phyloP scores from a whole-genome alignment of 2,113 vertebrate species.

The Climacteris rufus region DNA sequence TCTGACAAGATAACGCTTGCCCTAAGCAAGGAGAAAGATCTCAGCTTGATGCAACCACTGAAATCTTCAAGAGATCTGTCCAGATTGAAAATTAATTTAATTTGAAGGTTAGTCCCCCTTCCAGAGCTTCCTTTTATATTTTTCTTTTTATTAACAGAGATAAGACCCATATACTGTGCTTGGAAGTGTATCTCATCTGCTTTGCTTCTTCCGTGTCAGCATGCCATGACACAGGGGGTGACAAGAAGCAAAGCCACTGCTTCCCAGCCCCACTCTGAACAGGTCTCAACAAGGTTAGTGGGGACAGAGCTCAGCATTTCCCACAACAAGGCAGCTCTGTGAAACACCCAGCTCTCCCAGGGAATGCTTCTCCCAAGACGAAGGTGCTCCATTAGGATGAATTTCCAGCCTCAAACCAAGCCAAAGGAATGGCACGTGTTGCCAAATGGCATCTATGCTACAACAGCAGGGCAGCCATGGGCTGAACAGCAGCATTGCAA shows the following conservation, averaged over 20 bases:
- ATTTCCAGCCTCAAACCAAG: neutral
- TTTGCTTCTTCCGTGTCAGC: neutral
- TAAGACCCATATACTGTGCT: neutral
- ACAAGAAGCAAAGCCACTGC: neutral
- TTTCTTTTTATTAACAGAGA: neutral
- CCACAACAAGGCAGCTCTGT: neutral
- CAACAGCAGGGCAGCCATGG: fast-evolving
- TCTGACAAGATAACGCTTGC: neutral
- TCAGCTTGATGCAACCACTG: neutral
- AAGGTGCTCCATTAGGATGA: neutral
- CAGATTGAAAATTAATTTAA: neutral
- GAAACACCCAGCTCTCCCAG: neutral
- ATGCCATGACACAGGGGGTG: fast-evolving
- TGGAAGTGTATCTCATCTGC: neutral
- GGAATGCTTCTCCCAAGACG: neutral
- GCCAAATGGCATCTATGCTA: neutral
- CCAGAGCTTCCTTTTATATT: neutral
- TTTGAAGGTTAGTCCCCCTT: neutral
- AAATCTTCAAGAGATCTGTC: neutral
- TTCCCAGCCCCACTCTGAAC: neutral
- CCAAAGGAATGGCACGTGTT: neutral
- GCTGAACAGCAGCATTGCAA: neutral
- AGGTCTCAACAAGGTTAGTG: neutral
- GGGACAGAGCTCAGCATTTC: neutral
- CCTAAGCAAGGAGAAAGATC: neutral